Evolutionary conservation across 2,797 vertebrate species (phyloP), one percentile per base, ranked within the genome.

Genomic region (Ptychobarbus kaznakovi): DNA sequence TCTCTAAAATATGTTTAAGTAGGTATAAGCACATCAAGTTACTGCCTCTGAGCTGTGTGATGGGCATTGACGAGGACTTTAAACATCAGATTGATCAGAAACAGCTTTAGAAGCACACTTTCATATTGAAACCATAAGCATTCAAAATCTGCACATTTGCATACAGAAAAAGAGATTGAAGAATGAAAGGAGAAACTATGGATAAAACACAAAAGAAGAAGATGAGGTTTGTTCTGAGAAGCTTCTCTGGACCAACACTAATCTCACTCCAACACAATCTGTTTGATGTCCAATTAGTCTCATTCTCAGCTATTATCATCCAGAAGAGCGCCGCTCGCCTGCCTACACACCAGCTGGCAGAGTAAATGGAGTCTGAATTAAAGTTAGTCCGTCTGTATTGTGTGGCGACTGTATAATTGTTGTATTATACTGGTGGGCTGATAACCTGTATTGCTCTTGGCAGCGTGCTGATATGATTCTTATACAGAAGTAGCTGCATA

Each of bases 231-330:
- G 78, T 80, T 89, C 80, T 66, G 70, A 86, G 88, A 80, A 49
- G 20, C 83, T 87, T 82, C 86, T 85, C 75, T 46, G 81, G 86
- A 83, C 88, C 88, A 89, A 89, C 61, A 80, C 88, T 86, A 87
- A 87, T 89, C 86, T 89, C 75, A 79, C 86, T 86, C 86, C 85
- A 86, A 83, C 88, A 89, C 88, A 87, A 81, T 80, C 85, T 75
- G 86, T 89, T 85, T 90, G 86, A 89, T 87, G 89, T 88, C 82
- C 87, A 86, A 90, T 89, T 87, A 86, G 83, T 84, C 87, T 82
- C 72, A 78, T 88, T 89, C 88, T 86, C 74, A 44, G 77, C 78
- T 85, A 89, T 87, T 89, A 86, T 86, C 80, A 88, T 85, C 81
- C 80, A 84, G 84, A 82, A 85, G 78, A 76, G 66, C 74, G 49